Evolutionary conservation across 2,113 vertebrate genomes (phyloP).

Genomic region (Bufo bufo): DNA sequence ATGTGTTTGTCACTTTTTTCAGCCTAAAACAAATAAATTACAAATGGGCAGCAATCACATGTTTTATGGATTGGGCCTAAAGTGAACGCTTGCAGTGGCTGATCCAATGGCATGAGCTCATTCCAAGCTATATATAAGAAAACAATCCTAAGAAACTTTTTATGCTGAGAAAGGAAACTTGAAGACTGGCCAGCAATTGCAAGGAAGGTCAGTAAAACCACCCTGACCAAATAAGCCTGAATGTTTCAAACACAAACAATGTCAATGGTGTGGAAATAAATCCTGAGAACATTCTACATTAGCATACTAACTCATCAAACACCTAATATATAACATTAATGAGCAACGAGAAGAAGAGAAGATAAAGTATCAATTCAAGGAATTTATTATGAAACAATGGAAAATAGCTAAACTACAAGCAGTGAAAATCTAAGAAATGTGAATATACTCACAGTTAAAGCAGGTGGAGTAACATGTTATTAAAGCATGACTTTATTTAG

Average conservation of each 20-base stretch:
- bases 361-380: not conserved
- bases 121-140: slow-evolving; percentile 64
- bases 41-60: slow-evolving; percentile 55
- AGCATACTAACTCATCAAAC: not conserved
- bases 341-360: not conserved
- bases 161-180: slow-evolving; percentile 82
- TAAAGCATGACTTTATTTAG: not conserved
- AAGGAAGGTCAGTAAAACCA: slow-evolving; percentile 73
- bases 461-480: not conserved
- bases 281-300: not conserved
- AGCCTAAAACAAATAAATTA: slow-evolving; percentile 59
- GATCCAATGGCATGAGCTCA: slow-evolving; percentile 64
- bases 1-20: slow-evolving; percentile 38
- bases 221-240: slow-evolving; percentile 77
- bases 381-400: not conserved
- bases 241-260: slow-evolving; percentile 68
- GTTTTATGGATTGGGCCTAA: slow-evolving; percentile 62
- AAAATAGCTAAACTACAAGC: not conserved
- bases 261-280: slow-evolving; percentile 61
- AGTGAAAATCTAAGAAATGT: not conserved
- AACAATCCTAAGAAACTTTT: slow-evolving; percentile 67
- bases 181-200: slow-evolving; percentile 75
- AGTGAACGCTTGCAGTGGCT: slow-evolving; percentile 54
- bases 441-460: not conserved
- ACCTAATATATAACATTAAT: not conserved